These are phyloP conservation scores for Synodontis membranacea DNA, from an alignment of 2,113 vertebrate species.

Conservation along the genomic window DNA sequence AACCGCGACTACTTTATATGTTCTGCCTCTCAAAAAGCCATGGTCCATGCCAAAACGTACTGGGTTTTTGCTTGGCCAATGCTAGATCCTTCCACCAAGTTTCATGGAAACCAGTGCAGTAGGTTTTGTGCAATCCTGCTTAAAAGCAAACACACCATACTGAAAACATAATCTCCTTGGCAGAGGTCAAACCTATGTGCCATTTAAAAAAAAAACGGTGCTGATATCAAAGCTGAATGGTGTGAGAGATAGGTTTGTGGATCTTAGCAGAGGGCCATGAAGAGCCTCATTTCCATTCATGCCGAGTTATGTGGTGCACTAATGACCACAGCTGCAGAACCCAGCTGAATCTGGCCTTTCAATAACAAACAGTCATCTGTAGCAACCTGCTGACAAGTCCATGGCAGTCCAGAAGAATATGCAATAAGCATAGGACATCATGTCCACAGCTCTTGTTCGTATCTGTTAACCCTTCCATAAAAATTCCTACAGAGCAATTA, in stretches of 20 bases:
- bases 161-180: too few species aligned
- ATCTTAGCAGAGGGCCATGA: neutral
- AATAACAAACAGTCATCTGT: conserved; percentile 15
- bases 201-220: neutral
- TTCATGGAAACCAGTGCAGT: too few species aligned
- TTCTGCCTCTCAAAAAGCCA: too few species aligned
- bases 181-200: neutral
- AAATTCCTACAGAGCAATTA: neutral
- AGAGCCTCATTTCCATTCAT: conserved; percentile 19
- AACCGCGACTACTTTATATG: too few species aligned
- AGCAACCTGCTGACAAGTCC: neutral
- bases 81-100: too few species aligned
- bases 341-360: conserved; percentile 22
- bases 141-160: too few species aligned
- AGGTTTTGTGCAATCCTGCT: too few species aligned
- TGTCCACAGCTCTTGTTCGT: neutral
- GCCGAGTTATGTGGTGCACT: conserved; percentile 25
- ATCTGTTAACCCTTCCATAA: neutral
- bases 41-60: too few species aligned
- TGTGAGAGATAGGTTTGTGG: neutral
- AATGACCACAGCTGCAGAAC: conserved; percentile 37
- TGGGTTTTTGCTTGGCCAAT: too few species aligned
- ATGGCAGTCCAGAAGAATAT: neutral
- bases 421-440: neutral
- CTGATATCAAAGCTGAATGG: neutral